Conservation (phyloP, 2,113 vertebrate genomes). For the Urocitellus parryii region DNA sequence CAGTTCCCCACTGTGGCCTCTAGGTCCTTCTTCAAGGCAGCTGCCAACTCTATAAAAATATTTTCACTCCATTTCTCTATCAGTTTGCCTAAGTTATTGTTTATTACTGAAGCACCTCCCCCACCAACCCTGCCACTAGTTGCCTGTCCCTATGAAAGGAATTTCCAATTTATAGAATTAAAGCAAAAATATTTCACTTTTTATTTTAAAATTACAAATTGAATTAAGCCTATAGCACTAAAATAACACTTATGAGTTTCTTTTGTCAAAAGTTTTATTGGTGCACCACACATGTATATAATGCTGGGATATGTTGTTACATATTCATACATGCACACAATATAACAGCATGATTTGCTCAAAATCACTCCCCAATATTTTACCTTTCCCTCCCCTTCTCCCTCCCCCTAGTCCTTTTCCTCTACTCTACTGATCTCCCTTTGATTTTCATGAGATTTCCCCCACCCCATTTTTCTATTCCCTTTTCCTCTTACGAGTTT, state of each 20-base stretch:
- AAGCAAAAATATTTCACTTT: slow-evolving; percentile 22
- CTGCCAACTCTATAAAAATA: neutral
- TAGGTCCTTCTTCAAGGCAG: neutral
- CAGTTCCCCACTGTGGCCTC: neutral
- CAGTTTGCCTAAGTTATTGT: neutral
- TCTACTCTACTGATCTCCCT: too few species aligned
- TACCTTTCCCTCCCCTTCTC: too few species aligned
- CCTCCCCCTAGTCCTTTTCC: too few species aligned
- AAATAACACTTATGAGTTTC: neutral
- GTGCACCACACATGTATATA: too few species aligned
- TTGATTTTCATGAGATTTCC: too few species aligned
- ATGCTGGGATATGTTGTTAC: too few species aligned
- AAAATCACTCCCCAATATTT: too few species aligned
- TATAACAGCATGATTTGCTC: too few species aligned
- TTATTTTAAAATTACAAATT: slow-evolving; percentile 18
- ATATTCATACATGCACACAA: too few species aligned
- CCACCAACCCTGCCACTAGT: neutral
- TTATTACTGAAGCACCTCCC: slow-evolving; percentile 10
- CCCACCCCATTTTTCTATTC: too few species aligned
- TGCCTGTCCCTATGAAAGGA: neutral
- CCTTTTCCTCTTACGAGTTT: too few species aligned
- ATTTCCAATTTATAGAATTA: slow-evolving; percentile 49
- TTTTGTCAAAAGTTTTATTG: too few species aligned
- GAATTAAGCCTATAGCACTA: neutral
- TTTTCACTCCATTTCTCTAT: neutral